phyloP scores from a whole-genome alignment of 2,113 vertebrate species.

The Stictonetta naevosa region DNA sequence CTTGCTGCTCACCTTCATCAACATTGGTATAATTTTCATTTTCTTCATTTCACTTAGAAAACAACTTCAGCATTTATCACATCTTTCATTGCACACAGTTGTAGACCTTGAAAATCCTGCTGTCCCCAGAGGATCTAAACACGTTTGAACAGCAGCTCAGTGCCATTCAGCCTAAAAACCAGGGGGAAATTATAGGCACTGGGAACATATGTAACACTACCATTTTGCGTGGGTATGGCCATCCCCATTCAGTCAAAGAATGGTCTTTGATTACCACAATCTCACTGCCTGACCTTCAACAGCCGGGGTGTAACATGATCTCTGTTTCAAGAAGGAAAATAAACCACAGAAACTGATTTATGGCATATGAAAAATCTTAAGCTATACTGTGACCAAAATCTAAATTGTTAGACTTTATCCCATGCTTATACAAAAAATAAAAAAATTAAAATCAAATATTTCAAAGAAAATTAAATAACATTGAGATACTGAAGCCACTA shows the following conservation, averaged over 20 bases:
- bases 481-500: neutral
- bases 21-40: neutral
- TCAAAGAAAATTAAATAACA: neutral
- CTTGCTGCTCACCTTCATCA: conserved; percentile 41
- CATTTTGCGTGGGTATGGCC: neutral
- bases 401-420: neutral
- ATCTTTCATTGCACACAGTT: neutral
- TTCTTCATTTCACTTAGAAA: conserved; percentile 22
- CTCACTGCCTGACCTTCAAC: neutral
- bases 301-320: neutral
- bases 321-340: neutral
- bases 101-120: conserved; percentile 50
- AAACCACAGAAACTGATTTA: neutral
- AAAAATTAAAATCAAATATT: neutral
- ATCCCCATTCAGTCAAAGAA: neutral
- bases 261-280: conserved; percentile 6
- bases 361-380: neutral
- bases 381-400: neutral
- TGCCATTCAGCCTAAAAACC: neutral
- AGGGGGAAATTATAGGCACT: conserved; percentile 6
- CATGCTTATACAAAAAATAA: neutral
- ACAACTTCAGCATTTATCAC: conserved; percentile 37
- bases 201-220: neutral
- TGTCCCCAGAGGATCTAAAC: conserved; percentile 16
- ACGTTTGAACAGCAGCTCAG: neutral